A percentile compares a stretch with the other conserved stretches of the same genome.
Conservation (phyloP, 2,113 vertebrate species). For the human (Homo sapiens) region GRCh38 chr1:165198501-165199000, state of each 20-base stretch:
- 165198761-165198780: background rate
- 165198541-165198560: background rate
- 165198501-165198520: background rate
- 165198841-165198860: background rate
- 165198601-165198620: background rate
- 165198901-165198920: background rate
- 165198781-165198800: background rate
- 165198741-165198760: background rate
- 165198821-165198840: background rate
- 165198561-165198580: background rate
- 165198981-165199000: background rate
- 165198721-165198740: background rate
- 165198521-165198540: background rate
- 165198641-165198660: background rate
- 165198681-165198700: background rate
- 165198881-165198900: background rate
- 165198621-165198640: background rate
- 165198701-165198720: background rate
- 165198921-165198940: background rate
- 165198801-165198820: background rate
- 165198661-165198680: constrained; percentile 14
- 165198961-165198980: background rate
- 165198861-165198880: too few species aligned
- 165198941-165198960: background rate
- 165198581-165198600: background rate